A percentile compares a stretch with the other conserved stretches of the same genome.
phyloP scores from a whole-genome alignment of 2,797 vertebrate species.

The Morelia viridis region DNA sequence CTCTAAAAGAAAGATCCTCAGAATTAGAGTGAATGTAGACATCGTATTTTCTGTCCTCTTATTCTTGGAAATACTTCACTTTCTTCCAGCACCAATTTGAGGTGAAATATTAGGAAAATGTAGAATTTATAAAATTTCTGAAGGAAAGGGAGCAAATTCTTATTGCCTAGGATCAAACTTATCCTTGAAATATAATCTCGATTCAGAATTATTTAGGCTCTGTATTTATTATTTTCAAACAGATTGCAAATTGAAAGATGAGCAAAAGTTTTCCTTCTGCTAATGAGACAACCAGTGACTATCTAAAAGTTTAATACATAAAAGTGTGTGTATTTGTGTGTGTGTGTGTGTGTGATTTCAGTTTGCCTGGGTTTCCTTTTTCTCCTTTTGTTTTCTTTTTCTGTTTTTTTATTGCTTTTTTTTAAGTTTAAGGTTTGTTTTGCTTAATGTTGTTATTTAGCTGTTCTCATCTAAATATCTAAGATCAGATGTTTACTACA shows the following conservation, averaged over 20 bases:
- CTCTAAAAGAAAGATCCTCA: not conserved
- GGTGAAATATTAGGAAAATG: not conserved
- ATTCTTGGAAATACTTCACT: not conserved
- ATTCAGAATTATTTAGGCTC: not conserved
- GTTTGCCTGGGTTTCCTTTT: not conserved
- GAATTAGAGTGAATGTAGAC: not conserved
- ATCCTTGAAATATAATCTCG: not conserved
- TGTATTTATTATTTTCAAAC: not conserved
- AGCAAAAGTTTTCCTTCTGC: not conserved
- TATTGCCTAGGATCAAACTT: not conserved
- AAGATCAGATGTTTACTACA: not conserved
- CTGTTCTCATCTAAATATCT: not conserved
- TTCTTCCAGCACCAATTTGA: not conserved
- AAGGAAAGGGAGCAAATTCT: not conserved
- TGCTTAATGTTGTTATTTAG: not conserved
- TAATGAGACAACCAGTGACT: not conserved
- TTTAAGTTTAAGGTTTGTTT: not conserved
- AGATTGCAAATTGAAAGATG: not conserved
- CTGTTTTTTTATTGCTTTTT: not conserved
- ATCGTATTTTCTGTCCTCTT: constrained; percentile 5
- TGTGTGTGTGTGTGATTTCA: not conserved
- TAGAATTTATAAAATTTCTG: not conserved
- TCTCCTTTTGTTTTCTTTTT: not conserved
- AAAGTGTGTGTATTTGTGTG: too few relatives aligned
- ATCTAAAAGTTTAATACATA: not conserved